Percentiles rank a stretch among this genome's conserved stretches.
phyloP scores from a whole-genome alignment of 2,113 vertebrate species.

The Tamias sibiricus region DNA sequence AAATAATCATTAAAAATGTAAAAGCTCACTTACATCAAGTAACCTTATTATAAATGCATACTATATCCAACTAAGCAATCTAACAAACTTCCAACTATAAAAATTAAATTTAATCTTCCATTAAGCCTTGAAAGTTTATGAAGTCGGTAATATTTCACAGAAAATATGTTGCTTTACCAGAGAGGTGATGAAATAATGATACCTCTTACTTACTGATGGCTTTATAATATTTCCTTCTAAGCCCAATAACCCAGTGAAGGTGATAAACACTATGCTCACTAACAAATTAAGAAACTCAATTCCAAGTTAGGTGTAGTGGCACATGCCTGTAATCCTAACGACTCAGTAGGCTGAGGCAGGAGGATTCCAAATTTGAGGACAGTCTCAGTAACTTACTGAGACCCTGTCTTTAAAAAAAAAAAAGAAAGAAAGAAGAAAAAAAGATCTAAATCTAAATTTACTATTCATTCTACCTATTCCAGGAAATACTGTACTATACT shows the following conservation, averaged over 20 bases:
- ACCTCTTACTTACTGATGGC: not conserved
- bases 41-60: not conserved
- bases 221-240: not conserved
- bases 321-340: no score
- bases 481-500: not conserved
- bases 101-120: not conserved
- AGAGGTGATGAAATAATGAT: constrained; percentile 29
- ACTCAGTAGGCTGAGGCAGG: no score
- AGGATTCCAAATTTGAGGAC: no score
- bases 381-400: no score
- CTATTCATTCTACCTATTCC: not conserved
- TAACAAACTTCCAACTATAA: not conserved
- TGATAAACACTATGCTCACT: not conserved
- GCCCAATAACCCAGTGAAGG: not conserved
- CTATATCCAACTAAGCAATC: not conserved
- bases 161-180: not conserved
- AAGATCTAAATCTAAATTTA: not conserved
- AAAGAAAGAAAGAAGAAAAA: no score
- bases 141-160: not conserved
- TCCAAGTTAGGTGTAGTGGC: not conserved
- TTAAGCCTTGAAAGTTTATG: not conserved
- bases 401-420: no score
- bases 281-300: not conserved
- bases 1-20: constrained; percentile 30
- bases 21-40: not conserved